Percentiles rank a stretch among this genome's conserved stretches.
phyloP scores from a whole-genome alignment of 2,113 vertebrate genomes.

The Probosciger aterrimus region DNA sequence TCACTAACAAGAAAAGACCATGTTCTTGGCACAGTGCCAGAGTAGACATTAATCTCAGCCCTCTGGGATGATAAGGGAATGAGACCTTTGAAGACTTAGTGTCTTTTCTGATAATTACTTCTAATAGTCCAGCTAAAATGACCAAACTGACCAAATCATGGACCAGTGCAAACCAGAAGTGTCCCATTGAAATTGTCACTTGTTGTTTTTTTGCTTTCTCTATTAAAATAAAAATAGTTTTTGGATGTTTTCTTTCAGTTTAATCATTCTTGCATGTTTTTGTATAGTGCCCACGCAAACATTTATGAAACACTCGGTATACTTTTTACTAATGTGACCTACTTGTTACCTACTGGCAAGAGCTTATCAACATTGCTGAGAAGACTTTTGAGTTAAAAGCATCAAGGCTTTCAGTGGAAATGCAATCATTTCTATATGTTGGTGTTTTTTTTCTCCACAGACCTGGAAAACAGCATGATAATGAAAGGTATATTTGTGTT shows the following conservation, averaged over 20 bases:
- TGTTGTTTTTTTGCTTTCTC: not conserved
- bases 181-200: not conserved
- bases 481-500: not conserved
- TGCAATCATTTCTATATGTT: not conserved
- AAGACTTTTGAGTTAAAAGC: not conserved
- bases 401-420: not conserved
- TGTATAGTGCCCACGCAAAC: not conserved
- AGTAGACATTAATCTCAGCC: slow-evolving; percentile 47
- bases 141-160: not conserved
- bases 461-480: not conserved
- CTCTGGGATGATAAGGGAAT: slow-evolving; percentile 22
- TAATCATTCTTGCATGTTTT: not conserved
- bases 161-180: not conserved
- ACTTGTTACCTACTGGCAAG: not conserved
- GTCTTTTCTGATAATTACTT: slow-evolving; percentile 24
- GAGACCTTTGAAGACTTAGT: slow-evolving; percentile 22
- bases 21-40: slow-evolving; percentile 48
- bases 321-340: not conserved
- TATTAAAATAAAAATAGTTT: not conserved
- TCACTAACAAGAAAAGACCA: slow-evolving; percentile 48
- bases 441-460: not conserved
- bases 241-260: not conserved
- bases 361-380: not conserved
- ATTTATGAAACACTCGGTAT: not conserved
- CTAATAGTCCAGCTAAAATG: slow-evolving; percentile 13